These are phyloP conservation scores for Epistrophe eligans DNA, from an alignment of 2,888 invertebrate species.

Conservation along the genomic window DNA sequence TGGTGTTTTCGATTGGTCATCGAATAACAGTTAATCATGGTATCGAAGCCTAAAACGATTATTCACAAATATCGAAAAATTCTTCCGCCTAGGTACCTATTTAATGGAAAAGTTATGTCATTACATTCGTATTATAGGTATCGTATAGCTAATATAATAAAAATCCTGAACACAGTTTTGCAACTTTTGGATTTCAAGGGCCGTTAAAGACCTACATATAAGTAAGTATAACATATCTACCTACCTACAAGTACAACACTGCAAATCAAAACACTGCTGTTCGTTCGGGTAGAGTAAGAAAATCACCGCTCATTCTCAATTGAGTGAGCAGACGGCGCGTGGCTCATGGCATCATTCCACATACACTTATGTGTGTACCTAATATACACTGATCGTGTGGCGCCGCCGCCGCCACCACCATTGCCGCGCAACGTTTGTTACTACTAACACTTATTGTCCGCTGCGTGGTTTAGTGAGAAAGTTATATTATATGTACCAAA, in stretches of 20 bases:
- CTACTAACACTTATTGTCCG: not conserved
- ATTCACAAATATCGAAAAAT: too few species aligned
- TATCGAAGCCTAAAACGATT: too few species aligned
- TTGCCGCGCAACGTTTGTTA: not conserved
- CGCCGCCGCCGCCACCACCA: not conserved
- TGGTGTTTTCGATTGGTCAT: too few species aligned
- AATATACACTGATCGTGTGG: not conserved
- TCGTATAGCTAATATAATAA: not conserved
- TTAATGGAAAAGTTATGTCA: too few species aligned
- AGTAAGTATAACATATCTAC: not conserved
- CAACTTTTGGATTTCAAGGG: not conserved
- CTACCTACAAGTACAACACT: too few species aligned
- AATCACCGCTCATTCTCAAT: not conserved
- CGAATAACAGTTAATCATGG: too few species aligned
- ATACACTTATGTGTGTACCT: not conserved
- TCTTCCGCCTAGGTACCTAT: too few species aligned
- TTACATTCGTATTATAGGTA: too few species aligned
- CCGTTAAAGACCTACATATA: not conserved
- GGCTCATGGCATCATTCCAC: not conserved
- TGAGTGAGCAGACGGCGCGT: conserved; percentile 16
- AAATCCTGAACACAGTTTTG: not conserved
- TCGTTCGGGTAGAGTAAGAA: conserved; percentile 11
- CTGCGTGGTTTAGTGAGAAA: not conserved
- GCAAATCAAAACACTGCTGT: not conserved
- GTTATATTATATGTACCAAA: not conserved